Evolutionary conservation across 2,113 vertebrate species (phyloP).

Genomic region (Glaucidium brasilianum): DNA sequence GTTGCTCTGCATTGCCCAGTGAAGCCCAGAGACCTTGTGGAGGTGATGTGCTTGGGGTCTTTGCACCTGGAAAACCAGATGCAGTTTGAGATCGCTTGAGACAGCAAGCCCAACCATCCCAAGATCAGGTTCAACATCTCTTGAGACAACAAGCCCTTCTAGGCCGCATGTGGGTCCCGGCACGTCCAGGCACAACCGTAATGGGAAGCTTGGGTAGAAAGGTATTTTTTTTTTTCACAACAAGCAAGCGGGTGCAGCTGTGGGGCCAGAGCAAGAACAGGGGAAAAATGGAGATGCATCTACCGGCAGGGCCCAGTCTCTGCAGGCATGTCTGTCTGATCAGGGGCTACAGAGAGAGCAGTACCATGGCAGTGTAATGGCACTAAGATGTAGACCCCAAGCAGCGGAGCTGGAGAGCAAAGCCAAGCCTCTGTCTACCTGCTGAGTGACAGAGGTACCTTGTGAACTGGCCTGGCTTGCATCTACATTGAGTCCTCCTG

Average conservation of each 20-base stretch:
- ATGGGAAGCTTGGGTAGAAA: not conserved
- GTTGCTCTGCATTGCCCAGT: not conserved
- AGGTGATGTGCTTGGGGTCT: not conserved
- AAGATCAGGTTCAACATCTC: too few species aligned
- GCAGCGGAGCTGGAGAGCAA: not conserved
- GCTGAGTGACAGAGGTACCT: not conserved
- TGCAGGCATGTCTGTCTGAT: not conserved
- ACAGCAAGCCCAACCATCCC: not conserved
- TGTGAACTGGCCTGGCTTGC: not conserved
- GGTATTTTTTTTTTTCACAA: accelerated
- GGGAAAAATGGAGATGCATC: not conserved
- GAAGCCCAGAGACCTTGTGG: not conserved
- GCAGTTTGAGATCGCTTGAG: not conserved
- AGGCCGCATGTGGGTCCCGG: not conserved
- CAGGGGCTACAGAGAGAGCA: not conserved
- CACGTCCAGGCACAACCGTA: not conserved
- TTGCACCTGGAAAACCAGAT: not conserved
- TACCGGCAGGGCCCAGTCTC: accelerated
- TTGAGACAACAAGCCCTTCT: not conserved
- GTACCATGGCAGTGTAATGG: accelerated
- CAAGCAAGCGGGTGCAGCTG: not conserved
- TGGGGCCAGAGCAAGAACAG: not conserved
- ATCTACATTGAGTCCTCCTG: not conserved
- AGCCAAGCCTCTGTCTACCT: not conserved
- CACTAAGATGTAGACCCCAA: not conserved